These are phyloP conservation scores for Potorous gilbertii DNA, from an alignment of 2,797 vertebrate species.

Conservation along the genomic window DNA sequence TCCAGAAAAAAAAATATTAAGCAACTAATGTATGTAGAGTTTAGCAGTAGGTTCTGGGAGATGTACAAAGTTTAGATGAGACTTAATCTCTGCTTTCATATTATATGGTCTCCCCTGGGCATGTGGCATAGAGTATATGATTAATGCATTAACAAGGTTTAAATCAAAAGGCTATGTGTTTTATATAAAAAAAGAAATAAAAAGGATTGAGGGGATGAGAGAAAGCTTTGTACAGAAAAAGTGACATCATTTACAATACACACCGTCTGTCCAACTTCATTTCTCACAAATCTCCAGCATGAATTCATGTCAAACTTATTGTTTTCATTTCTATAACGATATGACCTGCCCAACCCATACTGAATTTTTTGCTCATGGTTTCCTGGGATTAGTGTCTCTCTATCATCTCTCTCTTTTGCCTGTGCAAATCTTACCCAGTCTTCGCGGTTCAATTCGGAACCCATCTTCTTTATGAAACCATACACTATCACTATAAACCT, in stretches of 20 bases:
- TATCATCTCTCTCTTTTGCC: conserved; percentile 38
- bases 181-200: not conserved
- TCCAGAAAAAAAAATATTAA: not conserved
- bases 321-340: not conserved
- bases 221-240: not conserved
- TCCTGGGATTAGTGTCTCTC: conserved; percentile 45
- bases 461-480: conserved; percentile 45
- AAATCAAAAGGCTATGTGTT: not conserved
- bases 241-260: not conserved
- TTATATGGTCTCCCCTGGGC: not conserved
- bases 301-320: not conserved
- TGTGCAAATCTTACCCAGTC: conserved; percentile 38
- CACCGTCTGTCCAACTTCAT: not conserved
- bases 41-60: not conserved
- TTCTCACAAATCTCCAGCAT: not conserved
- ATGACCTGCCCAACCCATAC: not conserved
- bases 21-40: not conserved
- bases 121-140: not conserved
- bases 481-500: conserved; percentile 51
- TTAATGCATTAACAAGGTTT: not conserved
- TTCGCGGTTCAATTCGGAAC: conserved; percentile 46
- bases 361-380: conserved; percentile 42
- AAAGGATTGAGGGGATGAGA: not conserved
- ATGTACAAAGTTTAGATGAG: not conserved
- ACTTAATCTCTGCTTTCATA: not conserved